These are phyloP conservation scores for Pangasius krempfi DNA, from an alignment of 2,797 vertebrate genomes.

Conservation along the genomic window DNA sequence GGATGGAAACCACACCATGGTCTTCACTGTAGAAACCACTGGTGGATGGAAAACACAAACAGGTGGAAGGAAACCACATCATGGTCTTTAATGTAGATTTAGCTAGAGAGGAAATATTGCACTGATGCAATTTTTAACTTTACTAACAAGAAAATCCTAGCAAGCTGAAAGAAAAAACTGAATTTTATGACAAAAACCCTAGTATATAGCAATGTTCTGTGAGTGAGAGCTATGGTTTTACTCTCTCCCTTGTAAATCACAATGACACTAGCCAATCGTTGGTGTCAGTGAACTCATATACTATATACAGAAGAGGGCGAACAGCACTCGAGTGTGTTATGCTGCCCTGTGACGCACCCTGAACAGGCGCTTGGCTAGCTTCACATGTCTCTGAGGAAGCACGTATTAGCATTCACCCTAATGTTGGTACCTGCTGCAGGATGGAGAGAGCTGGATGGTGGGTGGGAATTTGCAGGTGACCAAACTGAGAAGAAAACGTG, in stretches of 20 bases:
- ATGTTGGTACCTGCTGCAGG: not conserved
- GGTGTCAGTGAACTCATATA: not conserved
- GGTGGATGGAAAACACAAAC: not conserved
- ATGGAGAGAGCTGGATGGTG: not conserved
- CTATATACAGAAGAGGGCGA: not conserved
- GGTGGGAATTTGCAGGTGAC: not conserved
- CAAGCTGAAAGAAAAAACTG: not conserved
- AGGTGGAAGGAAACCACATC: slow-evolving; percentile 9
- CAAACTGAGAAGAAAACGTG: not conserved
- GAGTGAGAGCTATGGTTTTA: not conserved
- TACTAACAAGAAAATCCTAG: not conserved
- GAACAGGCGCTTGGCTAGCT: not conserved
- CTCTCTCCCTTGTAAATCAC: not conserved
- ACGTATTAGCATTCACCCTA: not conserved
- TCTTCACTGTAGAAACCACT: slow-evolving; percentile 1
- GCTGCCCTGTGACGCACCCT: not conserved
- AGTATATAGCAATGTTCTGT: not conserved
- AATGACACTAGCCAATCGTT: not conserved
- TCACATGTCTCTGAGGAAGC: not conserved
- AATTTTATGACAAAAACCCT: not conserved
- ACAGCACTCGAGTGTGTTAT: not conserved
- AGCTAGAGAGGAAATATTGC: not conserved
- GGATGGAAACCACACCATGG: slow-evolving; percentile 3
- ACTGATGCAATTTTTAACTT: not conserved
- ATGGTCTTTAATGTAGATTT: not conserved